Conservation (phyloP, 2,797 vertebrate species). For the Falco columbarius region DNA sequence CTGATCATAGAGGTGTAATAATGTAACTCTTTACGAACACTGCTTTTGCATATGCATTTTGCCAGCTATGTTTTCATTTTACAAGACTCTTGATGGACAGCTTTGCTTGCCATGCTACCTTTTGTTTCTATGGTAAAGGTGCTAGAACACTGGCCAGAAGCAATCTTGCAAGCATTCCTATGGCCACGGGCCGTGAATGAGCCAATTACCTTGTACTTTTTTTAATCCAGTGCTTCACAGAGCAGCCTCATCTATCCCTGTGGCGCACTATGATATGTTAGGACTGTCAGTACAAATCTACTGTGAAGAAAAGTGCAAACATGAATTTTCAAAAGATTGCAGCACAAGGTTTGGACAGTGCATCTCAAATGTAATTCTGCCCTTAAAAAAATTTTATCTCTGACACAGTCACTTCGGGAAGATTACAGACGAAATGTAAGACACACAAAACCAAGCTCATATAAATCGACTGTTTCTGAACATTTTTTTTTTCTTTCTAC, state of each 20-base stretch:
- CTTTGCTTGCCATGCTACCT: not conserved
- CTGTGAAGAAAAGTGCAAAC: conserved; percentile 45
- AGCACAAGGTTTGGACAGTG: not conserved
- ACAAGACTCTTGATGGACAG: conserved; percentile 11
- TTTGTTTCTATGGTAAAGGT: conserved; percentile 53
- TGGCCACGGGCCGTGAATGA: conserved; percentile 60
- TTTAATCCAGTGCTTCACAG: conserved; percentile 47
- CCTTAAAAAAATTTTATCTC: not conserved
- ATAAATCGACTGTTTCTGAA: not conserved
- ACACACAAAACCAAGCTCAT: not conserved
- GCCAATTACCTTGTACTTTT: conserved; percentile 61
- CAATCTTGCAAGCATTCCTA: conserved; percentile 62
- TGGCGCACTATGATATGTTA: not conserved
- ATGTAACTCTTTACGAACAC: not conserved
- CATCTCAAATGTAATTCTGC: not conserved
- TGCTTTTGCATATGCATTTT: conserved; percentile 29
- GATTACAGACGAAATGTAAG: not conserved
- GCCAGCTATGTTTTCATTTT: not conserved
- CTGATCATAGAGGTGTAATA: not conserved
- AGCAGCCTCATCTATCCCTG: conserved; percentile 26
- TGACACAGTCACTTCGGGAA: not conserved
- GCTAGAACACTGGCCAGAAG: conserved; percentile 23
- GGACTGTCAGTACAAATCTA: not conserved
- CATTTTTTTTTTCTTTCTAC: not conserved
- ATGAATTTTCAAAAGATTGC: not conserved